Evolutionary conservation across 2,113 vertebrate species (phyloP).

Genomic region (human): GRCh38 chr4:109931001-109931500

Average conservation of each 20-base stretch:
- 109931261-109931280: not conserved
- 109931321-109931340: not conserved
- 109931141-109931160: not conserved
- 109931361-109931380: not conserved
- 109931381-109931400: not conserved
- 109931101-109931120: not conserved
- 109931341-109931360: not conserved
- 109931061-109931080: constrained; percentile 38
- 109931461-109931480: not conserved
- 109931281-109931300: constrained; percentile 36
- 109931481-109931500: not conserved
- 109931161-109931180: not conserved
- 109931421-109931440: not conserved
- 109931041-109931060: not conserved
- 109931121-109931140: not conserved
- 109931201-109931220: not conserved
- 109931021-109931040: not conserved
- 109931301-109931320: not conserved
- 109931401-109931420: not conserved
- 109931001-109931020: not conserved
- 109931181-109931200: not conserved
- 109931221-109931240: not conserved
- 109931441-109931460: not conserved
- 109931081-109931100: not conserved
- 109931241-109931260: not conserved